A percentile compares a stretch with the other conserved stretches of the same genome.
phyloP scores from a whole-genome alignment of 92 coral and sea anemone genomes.

The Ricordea florida region DNA sequence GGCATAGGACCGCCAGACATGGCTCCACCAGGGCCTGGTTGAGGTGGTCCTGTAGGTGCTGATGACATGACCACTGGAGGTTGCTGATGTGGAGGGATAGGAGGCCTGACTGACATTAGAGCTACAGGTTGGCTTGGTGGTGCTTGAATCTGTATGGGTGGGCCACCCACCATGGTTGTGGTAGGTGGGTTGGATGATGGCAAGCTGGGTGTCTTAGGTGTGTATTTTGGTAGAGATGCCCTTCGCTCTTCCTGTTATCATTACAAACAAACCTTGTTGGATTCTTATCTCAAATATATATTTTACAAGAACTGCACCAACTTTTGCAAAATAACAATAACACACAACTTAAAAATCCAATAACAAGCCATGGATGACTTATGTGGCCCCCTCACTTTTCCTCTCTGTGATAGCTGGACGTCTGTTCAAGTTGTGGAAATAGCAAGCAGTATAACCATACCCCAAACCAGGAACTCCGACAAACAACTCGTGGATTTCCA shows the following conservation, averaged over 20 bases:
- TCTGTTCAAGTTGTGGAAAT: no score
- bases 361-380: background rate
- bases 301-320: background rate
- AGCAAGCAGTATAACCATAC: no score
- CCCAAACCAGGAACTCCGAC: no score
- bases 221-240: slow-evolving; percentile 83
- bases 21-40: slow-evolving; percentile 20
- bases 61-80: slow-evolving; percentile 39
- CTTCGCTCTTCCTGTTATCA: slow-evolving; percentile 83
- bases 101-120: slow-evolving; percentile 48
- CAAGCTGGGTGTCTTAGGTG: slow-evolving; percentile 81
- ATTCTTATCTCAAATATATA: background rate
- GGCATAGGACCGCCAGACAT: slow-evolving; percentile 41
- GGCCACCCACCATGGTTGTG: slow-evolving; percentile 59
- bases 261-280: background rate
- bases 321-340: background rate
- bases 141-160: slow-evolving; percentile 59
- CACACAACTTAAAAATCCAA: background rate
- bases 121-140: slow-evolving; percentile 58
- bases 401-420: no score
- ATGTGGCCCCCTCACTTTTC: background rate
- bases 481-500: no score
- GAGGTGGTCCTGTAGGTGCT: slow-evolving; percentile 61
- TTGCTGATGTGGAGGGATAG: slow-evolving; percentile 53
- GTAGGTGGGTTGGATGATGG: slow-evolving; percentile 75